Percentiles rank a stretch among this genome's conserved stretches.
These are phyloP conservation scores for Rhogogaster chlorosoma DNA, from an alignment of 2,888 invertebrate species.

Conservation along the genomic window DNA sequence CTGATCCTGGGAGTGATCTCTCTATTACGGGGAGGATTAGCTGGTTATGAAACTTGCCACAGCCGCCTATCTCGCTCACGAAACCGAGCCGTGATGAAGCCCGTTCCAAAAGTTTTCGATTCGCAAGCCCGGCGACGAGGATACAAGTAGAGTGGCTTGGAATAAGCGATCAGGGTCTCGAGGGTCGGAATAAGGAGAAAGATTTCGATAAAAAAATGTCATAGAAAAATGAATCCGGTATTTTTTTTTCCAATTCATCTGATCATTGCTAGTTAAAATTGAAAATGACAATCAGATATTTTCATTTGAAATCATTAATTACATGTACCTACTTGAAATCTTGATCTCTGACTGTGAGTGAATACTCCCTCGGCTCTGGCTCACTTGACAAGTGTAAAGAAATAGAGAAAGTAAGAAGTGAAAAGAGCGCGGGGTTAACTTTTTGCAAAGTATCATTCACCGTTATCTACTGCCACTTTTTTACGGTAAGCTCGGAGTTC, in stretches of 20 bases:
- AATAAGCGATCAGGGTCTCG: conserved; percentile 64
- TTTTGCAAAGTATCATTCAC: background rate
- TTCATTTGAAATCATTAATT: background rate
- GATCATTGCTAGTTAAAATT: background rate
- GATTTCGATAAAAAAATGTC: background rate
- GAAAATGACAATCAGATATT: background rate
- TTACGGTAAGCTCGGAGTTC: background rate
- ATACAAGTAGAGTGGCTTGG: conserved; percentile 56
- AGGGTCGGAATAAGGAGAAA: conserved; percentile 40
- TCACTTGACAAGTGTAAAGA: background rate
- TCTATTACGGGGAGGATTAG: conserved; percentile 74
- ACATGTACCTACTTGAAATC: background rate
- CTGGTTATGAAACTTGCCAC: conserved; percentile 73
- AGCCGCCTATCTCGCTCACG: conserved; percentile 30
- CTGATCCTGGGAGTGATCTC: conserved; percentile 65
- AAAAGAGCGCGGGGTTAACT: background rate
- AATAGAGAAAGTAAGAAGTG: background rate
- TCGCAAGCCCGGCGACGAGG: background rate
- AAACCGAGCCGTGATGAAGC: conserved; percentile 56
- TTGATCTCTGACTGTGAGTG: background rate
- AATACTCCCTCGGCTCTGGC: background rate
- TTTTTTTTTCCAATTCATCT: background rate
- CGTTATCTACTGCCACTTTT: background rate
- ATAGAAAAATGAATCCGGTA: background rate
- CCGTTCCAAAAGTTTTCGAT: conserved; percentile 53